Base-by-base conservation (phyloP, 2,797 vertebrate species). In the Enteromius paludinosus region DNA sequence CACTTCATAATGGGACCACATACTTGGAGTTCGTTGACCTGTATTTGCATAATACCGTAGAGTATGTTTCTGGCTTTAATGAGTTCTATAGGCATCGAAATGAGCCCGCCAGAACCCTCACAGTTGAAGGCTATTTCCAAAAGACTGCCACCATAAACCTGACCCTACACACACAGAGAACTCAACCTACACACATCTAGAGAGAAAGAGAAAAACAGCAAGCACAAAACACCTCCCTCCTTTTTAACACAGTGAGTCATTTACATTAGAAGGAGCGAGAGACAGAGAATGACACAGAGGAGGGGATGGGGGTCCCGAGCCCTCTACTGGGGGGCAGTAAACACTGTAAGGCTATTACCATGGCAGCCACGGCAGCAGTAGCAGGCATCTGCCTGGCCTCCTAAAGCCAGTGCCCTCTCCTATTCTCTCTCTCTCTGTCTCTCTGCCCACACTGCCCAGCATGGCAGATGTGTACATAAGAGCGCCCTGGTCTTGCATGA, bases 331-430 rank as follows among this genome's bases (percentile, higher is more conserved):
- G 88, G 87, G 90, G 91, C 84, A 93, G 92, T 93, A 94, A 94
- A 94, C 93, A 93, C 91, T 93, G 93, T 92, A 92, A 92, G 89
- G 90, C 93, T 91, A 90, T 95, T 91, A 89, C 93, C 93, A 95
- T 95, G 93, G 91, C 92, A 92, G 91, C 92, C 89, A 20, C 86
- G 54, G 86, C 88, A 86, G 87, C 85, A 85, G 93, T 90, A 91
- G 84, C 84, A 92, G 90, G 94, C 93, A 95, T 95, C 91, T 90
- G 87, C 87, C 80, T 52, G 54, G n/a, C 66, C 81, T 79, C 81
- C 81, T 86, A 89, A 89, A 87, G 87, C 89, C 89, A 88, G 85
- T 87, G 78, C 61, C 77, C 90, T 90, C 88, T 89, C 83, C 82
- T 88, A 84, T 84, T 82, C 82, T 65, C 66, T 85, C 73, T 80